phyloP scores from a whole-genome alignment of 2,113 vertebrate species.

The Calonectris borealis region DNA sequence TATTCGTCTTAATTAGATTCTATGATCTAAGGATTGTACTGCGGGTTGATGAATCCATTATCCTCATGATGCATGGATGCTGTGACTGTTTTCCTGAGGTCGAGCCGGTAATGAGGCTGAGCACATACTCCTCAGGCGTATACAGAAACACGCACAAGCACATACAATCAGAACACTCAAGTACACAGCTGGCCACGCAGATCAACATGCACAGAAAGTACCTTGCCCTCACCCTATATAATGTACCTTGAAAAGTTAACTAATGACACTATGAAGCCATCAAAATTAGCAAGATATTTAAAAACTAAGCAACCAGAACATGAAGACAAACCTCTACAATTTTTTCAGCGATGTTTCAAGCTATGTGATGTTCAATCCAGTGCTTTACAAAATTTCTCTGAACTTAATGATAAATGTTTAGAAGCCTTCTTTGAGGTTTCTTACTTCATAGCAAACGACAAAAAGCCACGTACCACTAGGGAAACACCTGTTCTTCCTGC shows the following conservation, averaged over 20 bases:
- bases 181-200: background rate
- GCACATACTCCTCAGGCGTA: background rate
- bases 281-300: background rate
- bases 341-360: background rate
- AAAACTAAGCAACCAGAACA: background rate
- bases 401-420: background rate
- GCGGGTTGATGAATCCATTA: background rate
- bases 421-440: background rate
- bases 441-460: background rate
- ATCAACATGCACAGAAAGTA: background rate
- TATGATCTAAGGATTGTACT: background rate
- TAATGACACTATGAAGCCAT: background rate
- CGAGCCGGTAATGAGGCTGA: background rate
- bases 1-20: background rate
- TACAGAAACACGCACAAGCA: background rate
- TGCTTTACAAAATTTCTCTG: background rate
- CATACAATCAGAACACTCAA: background rate
- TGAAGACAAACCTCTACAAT: background rate
- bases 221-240: background rate
- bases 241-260: background rate
- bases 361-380: background rate
- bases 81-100: background rate
- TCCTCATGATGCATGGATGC: background rate
- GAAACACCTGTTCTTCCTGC: background rate
- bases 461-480: background rate